Evolutionary conservation across 2,888 invertebrate species (phyloP), one percentile per base, ranked within the genome.

Genomic region (Brassicogethes aeneus): DNA sequence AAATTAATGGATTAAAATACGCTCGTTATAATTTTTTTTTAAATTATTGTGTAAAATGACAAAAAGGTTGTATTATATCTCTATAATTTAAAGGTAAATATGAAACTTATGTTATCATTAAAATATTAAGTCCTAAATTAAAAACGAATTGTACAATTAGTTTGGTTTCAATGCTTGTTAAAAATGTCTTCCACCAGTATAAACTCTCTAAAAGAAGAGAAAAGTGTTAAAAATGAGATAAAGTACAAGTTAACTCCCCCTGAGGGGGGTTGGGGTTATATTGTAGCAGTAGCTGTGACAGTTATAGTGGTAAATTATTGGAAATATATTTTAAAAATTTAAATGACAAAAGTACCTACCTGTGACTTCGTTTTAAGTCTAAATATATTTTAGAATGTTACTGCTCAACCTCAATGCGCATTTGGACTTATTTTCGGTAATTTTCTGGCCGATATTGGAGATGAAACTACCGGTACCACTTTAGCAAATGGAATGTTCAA

Each of bases 401-500:
- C 78, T 0, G 70, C 82, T 33, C 79, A 81, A 1, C 80, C 83
- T 1, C 70, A 79, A 17, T 75, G 80, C 13, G 82, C 81, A 0
- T 85, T 85, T 51, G 81, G 81, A 0, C 72, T 85, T 37, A 63
- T 85, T 34, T 86, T 80, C 55, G 80, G 82, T 16, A 75, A 80
- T 39, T 84, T 85, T 56, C 72, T 86, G 40, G 68, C 75, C 42
- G 72, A 72, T 16, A 66, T 76, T 13, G 82, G 81, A 16, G 79
- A 78, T 36, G 80, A 79, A 52, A 82, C 84, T 0, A 79, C 81
- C 43, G 82, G 80, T 0, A 71, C 80, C 8, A 80, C 86, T 0
- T 62, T 84, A 15, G 76, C 82, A 2, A 84, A 80, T 54, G 81
- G 82, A 15, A 73, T 82, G 1, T 82, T 82, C 50, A 79, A 78